These are phyloP conservation scores for Heliornis fulica DNA, from an alignment of 2,113 vertebrate genomes.

Conservation along the genomic window DNA sequence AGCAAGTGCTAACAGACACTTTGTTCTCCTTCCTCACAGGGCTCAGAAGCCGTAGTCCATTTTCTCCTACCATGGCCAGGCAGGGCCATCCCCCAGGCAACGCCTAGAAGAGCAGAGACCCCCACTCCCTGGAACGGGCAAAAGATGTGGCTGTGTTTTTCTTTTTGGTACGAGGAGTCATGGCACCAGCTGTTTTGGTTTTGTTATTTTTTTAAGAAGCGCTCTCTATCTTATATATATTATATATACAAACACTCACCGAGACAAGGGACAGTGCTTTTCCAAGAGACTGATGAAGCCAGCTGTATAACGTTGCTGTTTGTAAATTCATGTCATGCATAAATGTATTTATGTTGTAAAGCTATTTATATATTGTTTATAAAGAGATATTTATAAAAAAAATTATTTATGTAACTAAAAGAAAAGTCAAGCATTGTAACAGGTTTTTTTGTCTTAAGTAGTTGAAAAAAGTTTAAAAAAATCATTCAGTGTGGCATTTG, in stretches of 20 bases:
- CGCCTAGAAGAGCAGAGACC: slow-evolving; percentile 21
- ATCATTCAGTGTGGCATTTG: slow-evolving; percentile 64
- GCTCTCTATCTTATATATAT: slow-evolving; percentile 73
- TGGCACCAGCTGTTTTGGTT: slow-evolving; percentile 63
- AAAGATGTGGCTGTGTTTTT: slow-evolving; percentile 50
- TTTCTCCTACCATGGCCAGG: background rate
- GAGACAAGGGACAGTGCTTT: slow-evolving; percentile 73
- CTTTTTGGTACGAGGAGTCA: slow-evolving; percentile 67
- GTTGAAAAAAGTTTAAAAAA: slow-evolving; percentile 72
- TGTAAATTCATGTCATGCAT: slow-evolving; percentile 85
- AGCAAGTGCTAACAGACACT: background rate
- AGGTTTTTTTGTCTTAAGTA: slow-evolving; percentile 78
- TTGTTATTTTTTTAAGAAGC: slow-evolving; percentile 67
- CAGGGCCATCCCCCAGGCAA: background rate
- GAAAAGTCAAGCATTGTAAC: slow-evolving; percentile 81
- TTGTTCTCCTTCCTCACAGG: background rate
- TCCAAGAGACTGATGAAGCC: slow-evolving; percentile 74
- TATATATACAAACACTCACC: slow-evolving; percentile 71
- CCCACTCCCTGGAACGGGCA: background rate
- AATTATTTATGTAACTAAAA: slow-evolving; percentile 88
- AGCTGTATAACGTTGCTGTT: slow-evolving; percentile 76
- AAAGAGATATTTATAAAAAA: slow-evolving; percentile 87
- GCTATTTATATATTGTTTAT: slow-evolving; percentile 90
- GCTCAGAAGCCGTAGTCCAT: background rate
- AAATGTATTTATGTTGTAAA: slow-evolving; percentile 90